A percentile compares a stretch with the other conserved stretches of the same genome.
Conservation (phyloP, 2,888 invertebrate genomes). For the Diarsia rubi region DNA sequence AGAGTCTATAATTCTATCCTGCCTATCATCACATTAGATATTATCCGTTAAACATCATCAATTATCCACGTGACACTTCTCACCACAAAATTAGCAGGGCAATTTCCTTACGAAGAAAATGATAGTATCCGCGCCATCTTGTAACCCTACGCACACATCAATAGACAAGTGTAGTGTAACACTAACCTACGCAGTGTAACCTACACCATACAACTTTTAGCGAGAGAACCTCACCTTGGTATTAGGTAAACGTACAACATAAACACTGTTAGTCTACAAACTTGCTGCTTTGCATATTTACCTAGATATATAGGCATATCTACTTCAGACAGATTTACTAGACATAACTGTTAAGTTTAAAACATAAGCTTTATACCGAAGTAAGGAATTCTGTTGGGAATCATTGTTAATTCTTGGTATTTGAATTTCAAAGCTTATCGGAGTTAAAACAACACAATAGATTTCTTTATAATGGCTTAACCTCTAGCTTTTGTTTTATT, state of each 20-base stretch:
- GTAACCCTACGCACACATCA: conserved; percentile 27
- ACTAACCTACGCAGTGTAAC: conserved; percentile 36
- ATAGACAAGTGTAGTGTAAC: conserved; percentile 14
- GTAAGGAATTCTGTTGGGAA: background rate
- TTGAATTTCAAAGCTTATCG: conserved; percentile 9
- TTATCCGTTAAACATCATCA: background rate
- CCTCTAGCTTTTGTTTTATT: background rate
- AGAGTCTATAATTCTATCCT: too few species aligned
- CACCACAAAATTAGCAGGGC: background rate
- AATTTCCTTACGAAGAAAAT: conserved; percentile 2
- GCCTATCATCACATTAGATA: background rate
- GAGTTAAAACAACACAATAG: background rate
- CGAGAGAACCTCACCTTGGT: conserved; percentile 61
- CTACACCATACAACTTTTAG: conserved; percentile 51
- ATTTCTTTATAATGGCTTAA: background rate
- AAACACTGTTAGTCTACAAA: conserved; percentile 66
- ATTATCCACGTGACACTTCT: background rate
- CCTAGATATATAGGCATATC: conserved; percentile 37
- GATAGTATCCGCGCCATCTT: conserved; percentile 25
- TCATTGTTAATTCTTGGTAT: background rate
- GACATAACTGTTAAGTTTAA: conserved; percentile 19
- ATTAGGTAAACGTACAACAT: conserved; percentile 64
- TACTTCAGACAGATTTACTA: conserved; percentile 29
- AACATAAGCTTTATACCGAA: conserved; percentile 10
- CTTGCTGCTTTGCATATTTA: conserved; percentile 61